Percentiles rank a stretch among this genome's conserved stretches.
Evolutionary conservation across 2,113 vertebrate genomes (phyloP).

Genomic region (Bubo bubo): DNA sequence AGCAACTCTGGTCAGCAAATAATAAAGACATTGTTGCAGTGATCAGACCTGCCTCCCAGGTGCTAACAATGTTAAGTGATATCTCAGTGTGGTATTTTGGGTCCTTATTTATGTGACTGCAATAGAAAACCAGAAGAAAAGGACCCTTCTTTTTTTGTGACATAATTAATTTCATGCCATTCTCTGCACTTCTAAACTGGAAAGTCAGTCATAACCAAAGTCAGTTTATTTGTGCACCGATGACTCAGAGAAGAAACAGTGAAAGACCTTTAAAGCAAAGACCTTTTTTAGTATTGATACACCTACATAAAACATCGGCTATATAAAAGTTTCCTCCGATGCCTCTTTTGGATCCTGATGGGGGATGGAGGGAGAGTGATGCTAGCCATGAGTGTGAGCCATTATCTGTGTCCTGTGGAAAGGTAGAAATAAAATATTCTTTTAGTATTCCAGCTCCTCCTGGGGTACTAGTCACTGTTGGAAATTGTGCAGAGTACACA

Average conservation of each 20-base stretch:
- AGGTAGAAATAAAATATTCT: background rate
- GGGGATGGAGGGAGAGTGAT: background rate
- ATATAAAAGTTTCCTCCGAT: background rate
- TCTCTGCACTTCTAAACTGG: background rate
- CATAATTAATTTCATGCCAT: constrained; percentile 17
- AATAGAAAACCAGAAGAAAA: background rate
- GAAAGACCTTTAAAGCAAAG: background rate
- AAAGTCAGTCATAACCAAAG: background rate
- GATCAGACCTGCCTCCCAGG: background rate
- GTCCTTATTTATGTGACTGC: background rate
- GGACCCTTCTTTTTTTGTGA: background rate
- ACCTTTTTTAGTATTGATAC: background rate
- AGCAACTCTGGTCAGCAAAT: constrained; percentile 76
- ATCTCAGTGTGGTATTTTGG: constrained; percentile 1
- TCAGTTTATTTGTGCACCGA: background rate
- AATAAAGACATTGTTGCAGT: constrained; percentile 32
- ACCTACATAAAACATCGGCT: background rate
- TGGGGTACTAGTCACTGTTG: background rate
- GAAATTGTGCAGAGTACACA: background rate
- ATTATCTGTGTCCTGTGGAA: background rate
- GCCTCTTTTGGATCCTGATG: background rate
- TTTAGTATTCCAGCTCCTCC: background rate
- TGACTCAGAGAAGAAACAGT: background rate
- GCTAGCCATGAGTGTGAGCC: background rate
- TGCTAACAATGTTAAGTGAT: constrained; percentile 25